These are phyloP conservation scores for Axinella damicornis DNA, from an alignment of 37 sponge, comb jelly and placozoan genomes.

Conservation along the genomic window DNA sequence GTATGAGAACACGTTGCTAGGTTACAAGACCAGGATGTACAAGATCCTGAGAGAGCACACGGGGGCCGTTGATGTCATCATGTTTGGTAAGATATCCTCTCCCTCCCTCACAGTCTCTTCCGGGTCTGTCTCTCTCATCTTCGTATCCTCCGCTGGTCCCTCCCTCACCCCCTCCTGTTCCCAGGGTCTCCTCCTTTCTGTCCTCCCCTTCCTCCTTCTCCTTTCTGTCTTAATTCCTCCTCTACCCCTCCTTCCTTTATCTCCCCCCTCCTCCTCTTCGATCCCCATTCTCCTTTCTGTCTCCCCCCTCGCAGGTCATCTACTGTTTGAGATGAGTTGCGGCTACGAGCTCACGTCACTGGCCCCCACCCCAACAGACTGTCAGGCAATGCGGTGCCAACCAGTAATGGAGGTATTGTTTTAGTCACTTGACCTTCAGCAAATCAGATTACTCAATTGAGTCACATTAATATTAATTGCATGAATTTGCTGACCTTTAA, in stretches of 20 bases:
- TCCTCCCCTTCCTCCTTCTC: background rate
- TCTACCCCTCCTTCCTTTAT: background rate
- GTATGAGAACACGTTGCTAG: constrained; percentile 65
- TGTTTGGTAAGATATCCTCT: constrained; percentile 49
- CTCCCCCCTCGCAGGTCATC: constrained; percentile 51
- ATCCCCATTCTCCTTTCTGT: background rate
- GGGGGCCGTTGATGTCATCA: constrained; percentile 34
- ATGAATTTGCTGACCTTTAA: no score
- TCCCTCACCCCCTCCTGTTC: no score
- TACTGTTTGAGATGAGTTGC: constrained; percentile 68
- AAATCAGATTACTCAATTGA: no score
- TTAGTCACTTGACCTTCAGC: no score
- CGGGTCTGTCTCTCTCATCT: no score
- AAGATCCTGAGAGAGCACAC: constrained; percentile 5
- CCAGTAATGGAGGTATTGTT: no score
- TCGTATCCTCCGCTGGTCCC: no score
- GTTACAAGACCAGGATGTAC: constrained; percentile 52
- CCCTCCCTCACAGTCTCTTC: no score
- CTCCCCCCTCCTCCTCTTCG: no score
- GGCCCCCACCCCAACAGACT: constrained; percentile 31
- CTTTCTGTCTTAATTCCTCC: background rate
- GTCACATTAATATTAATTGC: no score
- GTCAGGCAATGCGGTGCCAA: background rate
- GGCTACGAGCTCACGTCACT: constrained; percentile 54
- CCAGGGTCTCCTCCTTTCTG: background rate